These are phyloP conservation scores for Ceyx erithaca DNA, from an alignment of 2,797 vertebrate genomes.

Conservation along the genomic window DNA sequence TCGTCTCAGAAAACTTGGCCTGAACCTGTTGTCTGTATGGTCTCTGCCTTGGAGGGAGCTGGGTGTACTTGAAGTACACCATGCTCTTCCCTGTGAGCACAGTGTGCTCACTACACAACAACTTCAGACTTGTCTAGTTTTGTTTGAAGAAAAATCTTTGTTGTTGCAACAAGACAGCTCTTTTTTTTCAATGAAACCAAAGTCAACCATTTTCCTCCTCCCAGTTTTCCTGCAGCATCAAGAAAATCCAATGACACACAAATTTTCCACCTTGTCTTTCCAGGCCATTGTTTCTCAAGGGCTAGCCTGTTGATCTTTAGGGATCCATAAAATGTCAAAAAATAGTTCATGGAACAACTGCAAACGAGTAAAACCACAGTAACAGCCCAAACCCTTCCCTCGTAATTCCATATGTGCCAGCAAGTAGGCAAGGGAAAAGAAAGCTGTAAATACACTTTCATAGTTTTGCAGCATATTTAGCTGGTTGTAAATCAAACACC, in stretches of 20 bases:
- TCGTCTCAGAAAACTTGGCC: not conserved
- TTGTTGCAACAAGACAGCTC: not conserved
- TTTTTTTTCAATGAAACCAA: not conserved
- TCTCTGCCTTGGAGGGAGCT: not conserved
- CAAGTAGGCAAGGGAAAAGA: not conserved
- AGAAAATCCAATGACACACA: not conserved
- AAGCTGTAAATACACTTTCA: slow-evolving; percentile 1
- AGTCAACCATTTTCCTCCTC: not conserved
- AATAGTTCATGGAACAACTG: not conserved
- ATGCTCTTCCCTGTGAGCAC: fast-evolving
- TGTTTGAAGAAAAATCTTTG: not conserved
- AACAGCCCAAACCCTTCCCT: not conserved
- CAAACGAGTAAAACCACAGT: slow-evolving; percentile 24
- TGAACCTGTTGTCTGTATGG: not conserved
- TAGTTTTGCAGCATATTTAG: slow-evolving; percentile 19
- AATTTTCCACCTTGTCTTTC: not conserved
- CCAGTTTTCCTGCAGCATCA: not conserved
- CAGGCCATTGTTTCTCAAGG: not conserved
- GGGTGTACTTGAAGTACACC: fast-evolving
- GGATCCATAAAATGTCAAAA: not conserved
- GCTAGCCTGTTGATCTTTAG: not conserved
- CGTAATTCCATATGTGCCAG: not conserved
- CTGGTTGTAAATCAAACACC: slow-evolving; percentile 44
- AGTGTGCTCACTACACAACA: not conserved
- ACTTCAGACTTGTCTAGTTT: not conserved